Evolutionary conservation across 30 jellyfish, hydroid and myxozoan species (phyloP), one percentile per base, ranked within the genome.

Genomic region (Sanderia malayensis): DNA sequence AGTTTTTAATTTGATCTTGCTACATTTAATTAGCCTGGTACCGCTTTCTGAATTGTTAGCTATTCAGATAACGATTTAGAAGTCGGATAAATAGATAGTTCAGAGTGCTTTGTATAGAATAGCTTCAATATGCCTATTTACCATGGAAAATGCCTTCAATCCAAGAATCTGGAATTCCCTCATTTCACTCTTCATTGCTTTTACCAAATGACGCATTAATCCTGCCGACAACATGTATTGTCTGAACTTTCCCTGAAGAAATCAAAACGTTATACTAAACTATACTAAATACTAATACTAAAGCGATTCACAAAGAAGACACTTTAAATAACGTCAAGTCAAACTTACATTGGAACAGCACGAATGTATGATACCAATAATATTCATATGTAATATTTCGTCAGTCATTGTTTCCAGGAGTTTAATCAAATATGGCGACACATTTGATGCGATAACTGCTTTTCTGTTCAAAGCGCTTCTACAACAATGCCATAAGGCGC

Each of bases 191-290:
- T 62, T 76, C 88, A 76, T 76, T 30, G 88, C 88, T 28, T 70
- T 67, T 1, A 46, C 88, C 3, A 76, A 59, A 34, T 76, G 74
- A 23, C 63, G 68, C 31, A 76, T 58, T 4, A 76, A 68, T 0
- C 88, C 88, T 0, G 88, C 80, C 20, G 88, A 76, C 44, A 76
- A 31, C 88, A 76, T 76, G 74, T 76, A 76, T 45, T 66, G 31
- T 32, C 80, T 62, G 57, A 76, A 76, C 0, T 58, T 32, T 2
- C 37, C 61, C 76, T 73, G 47, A 11, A 0, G 53, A 37, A 71
- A 71, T 19, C 20, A 21, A 37, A 70, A 22, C 0, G 31, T 25
- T 46, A 22, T 0, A 17, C 20, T 4, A 31, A 29, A 19, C 53
- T 30, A n/a, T n/a, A n/a, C n/a, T n/a, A n/a, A n/a, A n/a, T n/a